Evolutionary conservation across 1,140 invertebrate species (phyloP), one percentile per base, ranked within the genome.

Genomic region (Streblospio benedicti): DNA sequence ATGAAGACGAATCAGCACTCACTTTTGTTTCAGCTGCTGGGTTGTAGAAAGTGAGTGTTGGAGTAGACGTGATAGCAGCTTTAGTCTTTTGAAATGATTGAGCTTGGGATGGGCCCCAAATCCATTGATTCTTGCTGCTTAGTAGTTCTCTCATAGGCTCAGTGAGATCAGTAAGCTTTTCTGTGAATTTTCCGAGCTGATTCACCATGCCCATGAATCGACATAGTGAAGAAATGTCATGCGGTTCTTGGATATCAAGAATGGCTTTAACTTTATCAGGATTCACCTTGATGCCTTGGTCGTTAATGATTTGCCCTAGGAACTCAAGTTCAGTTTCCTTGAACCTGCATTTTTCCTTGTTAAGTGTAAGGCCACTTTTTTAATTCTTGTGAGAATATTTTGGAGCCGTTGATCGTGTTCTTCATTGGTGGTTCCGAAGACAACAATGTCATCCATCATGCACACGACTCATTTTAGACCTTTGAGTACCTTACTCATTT

Each of bases 291-390:
- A n/a, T n/a, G n/a, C n/a, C n/a, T n/a, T n/a, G n/a, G n/a, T n/a
- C n/a, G n/a, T n/a, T n/a, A n/a, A n/a, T n/a, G n/a, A n/a, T n/a
- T n/a, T n/a, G n/a, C n/a, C n/a, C n/a, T n/a, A n/a, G n/a, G n/a
- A n/a, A n/a, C n/a, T n/a, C 32, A 27, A 52, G 31, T 52, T 33
- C n/a, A n/a, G n/a, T n/a, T n/a, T n/a, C n/a, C n/a, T n/a, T n/a
- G n/a, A n/a, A n/a, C n/a, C n/a, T n/a, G 27, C 25, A 25, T 18
- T 77, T 80, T 4, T 63, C 64, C 43, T 51, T 54, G 64, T 78
- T 77, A 57, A 79, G 68, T 45, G 62, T 71, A 16, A 79, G 61
- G 63, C 71, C 68, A 54, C 65, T 62, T 58, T 72, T 43, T 54
- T n/a, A 16, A 71, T 70, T 57, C 67, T 53, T 35, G 69, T 51